These are phyloP conservation scores for Acrobasis repandana DNA, from an alignment of 2,888 invertebrate species.

Conservation along the genomic window DNA sequence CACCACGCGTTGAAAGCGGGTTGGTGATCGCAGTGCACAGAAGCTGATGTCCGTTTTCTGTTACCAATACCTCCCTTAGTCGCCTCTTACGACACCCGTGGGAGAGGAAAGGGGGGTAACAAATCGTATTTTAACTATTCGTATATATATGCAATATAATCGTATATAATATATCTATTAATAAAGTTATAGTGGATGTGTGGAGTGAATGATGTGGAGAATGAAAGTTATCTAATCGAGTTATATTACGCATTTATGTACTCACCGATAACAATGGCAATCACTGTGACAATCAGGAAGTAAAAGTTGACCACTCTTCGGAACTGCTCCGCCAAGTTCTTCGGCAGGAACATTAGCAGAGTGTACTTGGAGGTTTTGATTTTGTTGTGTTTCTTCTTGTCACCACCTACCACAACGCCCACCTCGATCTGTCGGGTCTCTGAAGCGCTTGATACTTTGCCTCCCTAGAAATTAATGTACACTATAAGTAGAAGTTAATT, in stretches of 20 bases:
- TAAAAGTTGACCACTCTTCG: conserved; percentile 92
- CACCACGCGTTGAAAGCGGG: too few species aligned
- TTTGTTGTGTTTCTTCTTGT: conserved; percentile 75
- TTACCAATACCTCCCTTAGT: too few species aligned
- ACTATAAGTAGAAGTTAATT: not conserved
- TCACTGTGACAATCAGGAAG: conserved; percentile 88
- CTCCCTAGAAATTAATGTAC: conserved; percentile 71
- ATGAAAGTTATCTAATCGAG: not conserved
- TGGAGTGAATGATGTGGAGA: too few species aligned
- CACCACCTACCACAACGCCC: conserved; percentile 67
- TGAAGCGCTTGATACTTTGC: conserved; percentile 80
- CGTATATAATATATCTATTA: too few species aligned
- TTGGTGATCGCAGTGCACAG: too few species aligned
- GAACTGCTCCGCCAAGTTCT: conserved; percentile 92
- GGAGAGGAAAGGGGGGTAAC: too few species aligned
- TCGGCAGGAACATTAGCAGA: conserved; percentile 89
- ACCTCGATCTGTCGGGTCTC: conserved; percentile 85
- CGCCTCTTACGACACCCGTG: too few species aligned
- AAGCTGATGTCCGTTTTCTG: too few species aligned
- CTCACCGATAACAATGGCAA: conserved; percentile 86
- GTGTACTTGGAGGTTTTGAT: conserved; percentile 89
- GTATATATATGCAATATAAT: too few species aligned
- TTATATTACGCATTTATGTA: conserved; percentile 25
- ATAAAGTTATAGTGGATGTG: too few species aligned
- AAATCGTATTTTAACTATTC: too few species aligned